A percentile compares a stretch with the other conserved stretches of the same genome.
These are phyloP conservation scores for Liasis olivaceus DNA, from an alignment of 2,797 vertebrate species.

Conservation along the genomic window DNA sequence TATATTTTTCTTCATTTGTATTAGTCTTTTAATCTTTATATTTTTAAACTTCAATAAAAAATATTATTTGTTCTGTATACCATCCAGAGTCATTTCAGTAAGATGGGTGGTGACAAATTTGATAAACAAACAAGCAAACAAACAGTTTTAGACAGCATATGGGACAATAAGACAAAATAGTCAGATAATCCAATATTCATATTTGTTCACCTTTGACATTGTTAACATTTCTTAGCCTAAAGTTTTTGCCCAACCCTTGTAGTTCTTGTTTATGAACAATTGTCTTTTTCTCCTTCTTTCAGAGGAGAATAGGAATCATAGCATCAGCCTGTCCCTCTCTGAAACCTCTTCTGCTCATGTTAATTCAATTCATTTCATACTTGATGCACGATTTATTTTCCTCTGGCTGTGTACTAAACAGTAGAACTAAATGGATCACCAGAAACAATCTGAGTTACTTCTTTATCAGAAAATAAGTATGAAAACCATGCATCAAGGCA, in stretches of 20 bases:
- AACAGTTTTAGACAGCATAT: not conserved
- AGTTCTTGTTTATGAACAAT: not conserved
- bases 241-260: not conserved
- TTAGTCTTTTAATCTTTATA: no score
- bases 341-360: accelerated
- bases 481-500: slow-evolving; percentile 42
- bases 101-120: no score
- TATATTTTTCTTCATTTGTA: no score
- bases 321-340: not conserved
- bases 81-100: no score
- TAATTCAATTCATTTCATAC: not conserved
- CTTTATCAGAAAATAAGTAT: slow-evolving; percentile 35
- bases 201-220: not conserved
- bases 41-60: no score
- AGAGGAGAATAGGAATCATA: not conserved
- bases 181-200: not conserved
- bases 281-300: not conserved
- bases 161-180: not conserved
- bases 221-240: not conserved
- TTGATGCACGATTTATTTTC: not conserved
- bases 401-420: not conserved
- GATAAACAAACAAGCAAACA: no score
- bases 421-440: slow-evolving; percentile 17
- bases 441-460: not conserved
- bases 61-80: no score